Conservation (phyloP, 2,113 vertebrate genomes). For the Spea bombifrons region DNA sequence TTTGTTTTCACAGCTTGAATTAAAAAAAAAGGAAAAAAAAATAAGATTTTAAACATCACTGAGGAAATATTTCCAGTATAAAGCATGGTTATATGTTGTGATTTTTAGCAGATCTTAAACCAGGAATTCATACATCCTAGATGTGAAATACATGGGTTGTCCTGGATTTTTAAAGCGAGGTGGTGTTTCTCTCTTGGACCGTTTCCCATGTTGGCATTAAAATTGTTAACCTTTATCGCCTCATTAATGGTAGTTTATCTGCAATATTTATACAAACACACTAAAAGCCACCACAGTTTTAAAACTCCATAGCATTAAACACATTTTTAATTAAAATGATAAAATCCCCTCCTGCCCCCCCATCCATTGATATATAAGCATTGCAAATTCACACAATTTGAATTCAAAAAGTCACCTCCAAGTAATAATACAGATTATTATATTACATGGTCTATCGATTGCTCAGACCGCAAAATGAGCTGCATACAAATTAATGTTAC, state of each 20-base stretch:
- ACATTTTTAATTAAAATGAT: background rate
- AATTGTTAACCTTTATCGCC: too few relatives aligned
- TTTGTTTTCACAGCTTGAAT: constrained; percentile 89
- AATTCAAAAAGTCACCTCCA: background rate
- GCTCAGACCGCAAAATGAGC: background rate
- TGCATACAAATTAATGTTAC: background rate
- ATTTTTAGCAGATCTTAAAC: too few relatives aligned
- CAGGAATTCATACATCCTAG: too few relatives aligned
- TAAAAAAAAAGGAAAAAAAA: too few relatives aligned
- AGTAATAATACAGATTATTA: background rate
- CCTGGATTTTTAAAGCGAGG: too few relatives aligned
- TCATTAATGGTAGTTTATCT: too few relatives aligned
- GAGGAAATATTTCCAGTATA: too few relatives aligned
- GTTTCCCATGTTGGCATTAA: too few relatives aligned
- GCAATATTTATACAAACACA: background rate
- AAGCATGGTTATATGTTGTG: too few relatives aligned
- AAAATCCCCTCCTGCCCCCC: background rate
- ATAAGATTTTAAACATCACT: too few relatives aligned
- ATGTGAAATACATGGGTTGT: too few relatives aligned
- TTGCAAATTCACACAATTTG: background rate
- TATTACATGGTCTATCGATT: constrained; percentile 9
- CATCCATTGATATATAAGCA: background rate
- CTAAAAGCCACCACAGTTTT: background rate
- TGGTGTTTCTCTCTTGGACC: too few relatives aligned
- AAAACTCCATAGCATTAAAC: background rate